Evolutionary conservation across 2,113 vertebrate species (phyloP).

Genomic region (Tamias sibiricus): DNA sequence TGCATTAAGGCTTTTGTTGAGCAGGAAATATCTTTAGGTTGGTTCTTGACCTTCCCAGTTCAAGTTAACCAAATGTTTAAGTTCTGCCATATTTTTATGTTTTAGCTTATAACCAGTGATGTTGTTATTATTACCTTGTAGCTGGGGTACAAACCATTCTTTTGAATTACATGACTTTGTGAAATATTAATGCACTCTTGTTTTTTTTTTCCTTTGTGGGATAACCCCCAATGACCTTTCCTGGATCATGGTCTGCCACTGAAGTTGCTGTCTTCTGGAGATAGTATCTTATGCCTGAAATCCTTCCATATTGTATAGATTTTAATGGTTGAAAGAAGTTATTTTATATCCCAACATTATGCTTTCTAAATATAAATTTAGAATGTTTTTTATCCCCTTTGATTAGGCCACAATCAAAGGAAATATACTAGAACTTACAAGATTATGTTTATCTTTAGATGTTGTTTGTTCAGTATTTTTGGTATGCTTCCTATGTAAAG

Average conservation of each 20-base stretch:
- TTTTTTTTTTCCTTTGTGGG: not conserved
- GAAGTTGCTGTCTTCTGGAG: not conserved
- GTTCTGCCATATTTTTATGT: not conserved
- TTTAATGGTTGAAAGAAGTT: not conserved
- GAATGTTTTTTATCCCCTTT: not conserved
- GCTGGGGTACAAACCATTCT: not conserved
- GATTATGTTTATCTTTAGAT: slow-evolving; percentile 31
- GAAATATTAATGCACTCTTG: not conserved
- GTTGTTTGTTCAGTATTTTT: not conserved
- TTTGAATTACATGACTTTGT: not conserved
- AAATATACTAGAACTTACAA: not conserved
- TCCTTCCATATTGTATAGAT: not conserved
- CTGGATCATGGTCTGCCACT: not conserved
- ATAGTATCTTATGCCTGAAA: not conserved
- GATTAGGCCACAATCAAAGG: not conserved
- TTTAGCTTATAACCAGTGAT: not conserved
- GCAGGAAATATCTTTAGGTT: not conserved
- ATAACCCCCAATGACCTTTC: not conserved
- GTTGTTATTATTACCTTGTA: not conserved
- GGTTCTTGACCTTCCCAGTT: not conserved
- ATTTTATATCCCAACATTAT: not conserved
- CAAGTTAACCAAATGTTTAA: not conserved
- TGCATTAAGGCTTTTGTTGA: not conserved
- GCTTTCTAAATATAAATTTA: not conserved
- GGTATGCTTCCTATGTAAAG: not conserved